Conservation (phyloP, 2,797 vertebrate genomes). For the Echeneis naucrates region DNA sequence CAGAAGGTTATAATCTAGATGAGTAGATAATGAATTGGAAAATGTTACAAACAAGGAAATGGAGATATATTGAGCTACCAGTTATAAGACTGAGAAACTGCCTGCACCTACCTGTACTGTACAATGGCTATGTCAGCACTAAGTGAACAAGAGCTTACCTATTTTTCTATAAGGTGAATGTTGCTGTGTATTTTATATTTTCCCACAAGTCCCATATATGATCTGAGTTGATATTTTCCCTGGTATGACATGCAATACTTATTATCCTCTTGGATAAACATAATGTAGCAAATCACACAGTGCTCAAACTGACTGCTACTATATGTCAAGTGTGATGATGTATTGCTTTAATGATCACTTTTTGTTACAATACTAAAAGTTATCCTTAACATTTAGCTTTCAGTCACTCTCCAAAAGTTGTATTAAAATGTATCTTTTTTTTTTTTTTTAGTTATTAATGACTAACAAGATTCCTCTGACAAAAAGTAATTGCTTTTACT, state of each 20-base stretch:
- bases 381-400: constrained; percentile 44
- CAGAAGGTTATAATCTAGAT: constrained; percentile 24
- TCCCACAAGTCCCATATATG: constrained; percentile 42
- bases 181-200: constrained; percentile 67
- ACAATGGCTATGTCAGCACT: constrained; percentile 41
- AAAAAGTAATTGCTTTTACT: constrained; percentile 7
- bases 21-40: constrained; percentile 31
- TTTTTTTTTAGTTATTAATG: constrained; percentile 29
- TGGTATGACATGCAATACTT: constrained; percentile 81
- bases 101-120: constrained; percentile 60
- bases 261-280: constrained; percentile 76
- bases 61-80: constrained; percentile 24
- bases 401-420: constrained; percentile 29
- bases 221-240: constrained; percentile 41
- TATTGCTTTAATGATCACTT: constrained; percentile 71
- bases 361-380: constrained; percentile 60
- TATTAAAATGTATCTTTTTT: constrained; percentile 15
- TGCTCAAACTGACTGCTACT: constrained; percentile 75
- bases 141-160: constrained; percentile 65
- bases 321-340: constrained; percentile 75
- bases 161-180: constrained; percentile 76
- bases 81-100: constrained; percentile 32
- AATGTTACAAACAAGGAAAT: constrained; percentile 23
- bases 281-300: constrained; percentile 82
- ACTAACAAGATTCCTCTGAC: constrained; percentile 6